Evolutionary conservation across 2,113 vertebrate genomes (phyloP).

Genomic region (Phaethon lepturus): DNA sequence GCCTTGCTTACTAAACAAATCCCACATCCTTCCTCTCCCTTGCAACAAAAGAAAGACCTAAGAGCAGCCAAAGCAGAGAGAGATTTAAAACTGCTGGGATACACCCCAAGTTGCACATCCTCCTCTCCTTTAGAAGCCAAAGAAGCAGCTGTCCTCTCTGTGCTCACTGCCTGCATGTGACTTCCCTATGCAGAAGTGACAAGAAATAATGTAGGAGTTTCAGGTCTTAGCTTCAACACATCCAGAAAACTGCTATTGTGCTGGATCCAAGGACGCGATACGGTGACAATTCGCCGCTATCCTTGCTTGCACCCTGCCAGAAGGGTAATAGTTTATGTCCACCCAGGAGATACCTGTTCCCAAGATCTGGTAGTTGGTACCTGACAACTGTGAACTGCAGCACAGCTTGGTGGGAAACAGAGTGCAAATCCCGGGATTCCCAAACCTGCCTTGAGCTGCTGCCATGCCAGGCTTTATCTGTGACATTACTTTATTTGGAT

Average conservation of each 20-base stretch:
- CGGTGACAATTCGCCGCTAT: not conserved
- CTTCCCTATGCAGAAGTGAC: not conserved
- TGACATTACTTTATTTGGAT: not conserved
- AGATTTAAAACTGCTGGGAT: not conserved
- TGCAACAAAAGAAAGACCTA: not conserved
- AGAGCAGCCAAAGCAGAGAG: not conserved
- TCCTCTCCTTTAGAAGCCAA: not conserved
- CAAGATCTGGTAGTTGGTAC: not conserved
- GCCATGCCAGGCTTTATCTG: not conserved
- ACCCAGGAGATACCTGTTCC: not conserved
- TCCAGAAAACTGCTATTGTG: not conserved
- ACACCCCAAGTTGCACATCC: not conserved
- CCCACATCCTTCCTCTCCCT: not conserved
- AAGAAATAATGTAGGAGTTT: not conserved
- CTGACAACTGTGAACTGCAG: not conserved
- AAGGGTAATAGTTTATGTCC: not conserved
- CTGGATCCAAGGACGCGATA: rapidly evolving
- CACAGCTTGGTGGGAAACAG: not conserved
- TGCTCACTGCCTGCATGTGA: not conserved
- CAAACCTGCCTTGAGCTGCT: not conserved
- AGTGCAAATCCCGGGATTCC: not conserved
- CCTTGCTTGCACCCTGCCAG: not conserved
- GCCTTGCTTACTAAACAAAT: not conserved
- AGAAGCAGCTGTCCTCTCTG: not conserved
- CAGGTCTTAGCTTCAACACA: not conserved